Conservation (phyloP, 1,140 invertebrate species). For the Drosophila azteca region DNA sequence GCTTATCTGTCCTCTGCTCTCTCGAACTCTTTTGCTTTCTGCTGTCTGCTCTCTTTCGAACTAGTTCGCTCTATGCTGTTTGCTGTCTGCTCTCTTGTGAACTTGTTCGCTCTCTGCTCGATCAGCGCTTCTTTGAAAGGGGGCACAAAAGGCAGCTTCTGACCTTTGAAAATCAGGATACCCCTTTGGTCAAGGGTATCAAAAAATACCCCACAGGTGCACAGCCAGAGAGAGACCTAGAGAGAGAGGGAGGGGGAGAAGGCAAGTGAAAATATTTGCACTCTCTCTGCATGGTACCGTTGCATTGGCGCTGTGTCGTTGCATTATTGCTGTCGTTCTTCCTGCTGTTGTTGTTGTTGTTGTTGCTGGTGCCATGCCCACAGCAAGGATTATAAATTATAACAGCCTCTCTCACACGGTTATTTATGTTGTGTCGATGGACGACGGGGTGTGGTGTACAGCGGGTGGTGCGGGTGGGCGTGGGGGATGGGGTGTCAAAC, state of each 20-base stretch:
- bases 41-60: too few relatives aligned
- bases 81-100: too few relatives aligned
- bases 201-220: not conserved
- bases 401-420: slow-evolving; percentile 70
- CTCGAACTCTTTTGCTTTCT: too few relatives aligned
- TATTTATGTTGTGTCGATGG: slow-evolving; percentile 80
- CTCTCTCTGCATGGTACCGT: slow-evolving; percentile 26
- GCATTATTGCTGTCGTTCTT: slow-evolving; percentile 34
- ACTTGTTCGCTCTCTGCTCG: too few relatives aligned
- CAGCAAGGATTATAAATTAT: slow-evolving; percentile 81
- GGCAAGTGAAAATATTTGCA: slow-evolving; percentile 52
- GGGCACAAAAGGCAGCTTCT: too few relatives aligned
- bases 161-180: too few relatives aligned
- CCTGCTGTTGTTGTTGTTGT: slow-evolving; percentile 28
- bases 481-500: slow-evolving; percentile 32
- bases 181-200: too few relatives aligned
- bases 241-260: slow-evolving; percentile 25
- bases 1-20: too few relatives aligned
- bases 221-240: slow-evolving; percentile 4
- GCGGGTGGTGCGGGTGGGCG: not conserved
- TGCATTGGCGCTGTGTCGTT: not conserved
- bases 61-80: too few relatives aligned
- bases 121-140: too few relatives aligned
- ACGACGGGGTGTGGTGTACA: too few relatives aligned
- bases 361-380: slow-evolving; percentile 32